Percentiles rank a stretch among this genome's conserved stretches.
These are phyloP conservation scores for Zaprionus davidi DNA, from an alignment of 1,140 invertebrate species.

Conservation along the genomic window DNA sequence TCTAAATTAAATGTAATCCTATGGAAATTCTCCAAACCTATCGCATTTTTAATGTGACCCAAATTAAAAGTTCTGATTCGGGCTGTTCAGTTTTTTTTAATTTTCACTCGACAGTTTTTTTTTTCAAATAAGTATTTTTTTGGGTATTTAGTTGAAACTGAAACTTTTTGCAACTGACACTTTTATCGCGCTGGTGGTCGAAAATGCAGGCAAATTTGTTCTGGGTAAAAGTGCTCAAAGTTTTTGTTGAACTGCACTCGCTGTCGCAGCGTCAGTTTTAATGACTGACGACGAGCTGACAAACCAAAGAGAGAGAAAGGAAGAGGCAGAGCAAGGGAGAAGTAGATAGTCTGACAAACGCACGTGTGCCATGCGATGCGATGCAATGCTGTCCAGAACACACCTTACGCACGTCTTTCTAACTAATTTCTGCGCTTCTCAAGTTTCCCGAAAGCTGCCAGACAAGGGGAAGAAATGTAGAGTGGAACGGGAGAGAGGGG, in stretches of 20 bases:
- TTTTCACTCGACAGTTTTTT: constrained; percentile 6
- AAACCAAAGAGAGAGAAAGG: constrained; percentile 18
- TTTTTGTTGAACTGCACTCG: constrained; percentile 38
- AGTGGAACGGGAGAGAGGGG: background rate
- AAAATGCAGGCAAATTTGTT: constrained; percentile 58
- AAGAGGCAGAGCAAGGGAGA: constrained; percentile 3
- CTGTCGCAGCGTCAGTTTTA: constrained; percentile 48
- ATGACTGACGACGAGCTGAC: constrained; percentile 54
- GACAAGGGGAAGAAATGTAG: background rate
- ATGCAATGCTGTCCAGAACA: constrained; percentile 56
- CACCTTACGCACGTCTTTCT: constrained; percentile 76
- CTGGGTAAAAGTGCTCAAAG: constrained; percentile 23
- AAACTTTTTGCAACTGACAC: constrained; percentile 67
- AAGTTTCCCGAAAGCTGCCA: constrained; percentile 48
- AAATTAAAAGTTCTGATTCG: background rate
- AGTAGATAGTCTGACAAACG: constrained; percentile 34
- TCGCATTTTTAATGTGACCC: background rate
- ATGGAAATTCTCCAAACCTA: background rate
- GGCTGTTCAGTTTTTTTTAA: background rate
- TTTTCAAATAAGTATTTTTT: constrained; percentile 17
- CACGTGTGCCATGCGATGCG: constrained; percentile 28
- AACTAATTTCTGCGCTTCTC: constrained; percentile 71
- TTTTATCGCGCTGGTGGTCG: constrained; percentile 66
- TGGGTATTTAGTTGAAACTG: constrained; percentile 15
- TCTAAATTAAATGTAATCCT: too few species aligned